Conservation (phyloP, 2,797 vertebrate species). For the Aythya fuligula region DNA sequence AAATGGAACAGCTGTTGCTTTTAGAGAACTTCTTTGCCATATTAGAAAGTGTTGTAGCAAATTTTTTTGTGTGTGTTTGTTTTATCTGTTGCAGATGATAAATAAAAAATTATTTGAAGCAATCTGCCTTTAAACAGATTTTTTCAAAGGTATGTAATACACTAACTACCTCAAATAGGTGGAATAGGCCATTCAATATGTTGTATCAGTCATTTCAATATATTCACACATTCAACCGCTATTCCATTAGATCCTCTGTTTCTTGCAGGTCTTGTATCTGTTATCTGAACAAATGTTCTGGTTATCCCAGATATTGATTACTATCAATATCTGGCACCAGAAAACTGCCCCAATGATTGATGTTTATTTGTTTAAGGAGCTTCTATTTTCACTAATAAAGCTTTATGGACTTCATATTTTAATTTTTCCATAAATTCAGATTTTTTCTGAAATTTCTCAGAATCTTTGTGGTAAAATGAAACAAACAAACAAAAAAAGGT, state of each 20-base stretch:
- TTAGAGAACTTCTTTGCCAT: not conserved
- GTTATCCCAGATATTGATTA: not conserved
- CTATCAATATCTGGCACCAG: not conserved
- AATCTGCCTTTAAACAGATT: not conserved
- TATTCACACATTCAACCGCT: not conserved
- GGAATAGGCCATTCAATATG: not conserved
- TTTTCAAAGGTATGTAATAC: not conserved
- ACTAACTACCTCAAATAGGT: not conserved
- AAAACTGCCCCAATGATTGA: not conserved
- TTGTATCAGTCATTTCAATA: not conserved
- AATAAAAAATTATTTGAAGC: not conserved
- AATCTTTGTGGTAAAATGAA: not conserved
- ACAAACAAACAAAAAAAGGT: not conserved
- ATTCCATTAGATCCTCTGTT: not conserved
- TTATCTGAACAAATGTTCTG: not conserved
- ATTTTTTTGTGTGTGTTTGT: not conserved
- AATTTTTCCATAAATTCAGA: not conserved
- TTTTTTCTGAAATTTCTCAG: not conserved
- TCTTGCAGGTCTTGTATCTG: not conserved
- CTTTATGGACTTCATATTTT: not conserved
- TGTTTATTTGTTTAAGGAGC: not conserved
- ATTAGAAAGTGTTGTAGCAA: not conserved
- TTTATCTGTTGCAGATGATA: not conserved
- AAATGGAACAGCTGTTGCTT: not conserved
- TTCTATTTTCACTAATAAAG: not conserved